Evolutionary conservation across 2,797 vertebrate genomes (phyloP).

Genomic region (Melanotaenia maccullochi): DNA sequence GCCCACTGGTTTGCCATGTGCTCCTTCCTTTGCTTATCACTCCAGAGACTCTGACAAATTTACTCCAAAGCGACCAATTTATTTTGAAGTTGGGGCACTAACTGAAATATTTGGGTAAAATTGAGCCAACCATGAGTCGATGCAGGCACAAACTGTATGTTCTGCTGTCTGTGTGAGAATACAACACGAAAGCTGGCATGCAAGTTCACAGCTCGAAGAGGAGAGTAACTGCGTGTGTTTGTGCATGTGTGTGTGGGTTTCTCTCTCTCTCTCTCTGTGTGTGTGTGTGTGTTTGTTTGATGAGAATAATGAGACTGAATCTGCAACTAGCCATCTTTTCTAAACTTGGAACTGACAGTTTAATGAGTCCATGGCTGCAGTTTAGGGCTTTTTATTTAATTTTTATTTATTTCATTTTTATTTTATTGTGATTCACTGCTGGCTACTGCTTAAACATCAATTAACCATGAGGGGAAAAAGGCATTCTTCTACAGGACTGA

Average conservation of each 20-base stretch:
- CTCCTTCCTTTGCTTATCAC: slow-evolving; percentile 45
- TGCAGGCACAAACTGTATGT: slow-evolving; percentile 21
- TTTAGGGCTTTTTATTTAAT: slow-evolving; percentile 51
- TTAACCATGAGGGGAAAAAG: slow-evolving; percentile 30
- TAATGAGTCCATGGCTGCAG: slow-evolving; percentile 39
- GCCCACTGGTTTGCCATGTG: slow-evolving; percentile 45
- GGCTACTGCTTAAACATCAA: slow-evolving; percentile 58
- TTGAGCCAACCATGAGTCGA: slow-evolving; percentile 21
- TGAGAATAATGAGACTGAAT: slow-evolving; percentile 71
- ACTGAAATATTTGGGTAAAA: slow-evolving; percentile 44
- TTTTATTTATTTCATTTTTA: no score
- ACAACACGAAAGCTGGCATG: slow-evolving; percentile 51
- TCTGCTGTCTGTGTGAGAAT: slow-evolving; percentile 29
- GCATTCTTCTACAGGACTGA: slow-evolving; percentile 45
- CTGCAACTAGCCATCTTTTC: slow-evolving; percentile 37
- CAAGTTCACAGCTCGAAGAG: slow-evolving; percentile 35
- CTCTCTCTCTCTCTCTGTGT: no score
- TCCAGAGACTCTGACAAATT: slow-evolving; percentile 43
- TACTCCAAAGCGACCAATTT: slow-evolving; percentile 47
- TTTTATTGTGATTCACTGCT: slow-evolving; percentile 42
- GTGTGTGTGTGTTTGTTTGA: slow-evolving; percentile 30
- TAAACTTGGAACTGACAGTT: slow-evolving; percentile 44
- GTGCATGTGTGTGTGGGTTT: no score
- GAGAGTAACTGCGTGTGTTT: slow-evolving; percentile 32
- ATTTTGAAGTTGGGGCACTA: slow-evolving; percentile 38